These are phyloP conservation scores for Copidosoma aretas DNA, from an alignment of 2,888 invertebrate genomes.

Conservation along the genomic window DNA sequence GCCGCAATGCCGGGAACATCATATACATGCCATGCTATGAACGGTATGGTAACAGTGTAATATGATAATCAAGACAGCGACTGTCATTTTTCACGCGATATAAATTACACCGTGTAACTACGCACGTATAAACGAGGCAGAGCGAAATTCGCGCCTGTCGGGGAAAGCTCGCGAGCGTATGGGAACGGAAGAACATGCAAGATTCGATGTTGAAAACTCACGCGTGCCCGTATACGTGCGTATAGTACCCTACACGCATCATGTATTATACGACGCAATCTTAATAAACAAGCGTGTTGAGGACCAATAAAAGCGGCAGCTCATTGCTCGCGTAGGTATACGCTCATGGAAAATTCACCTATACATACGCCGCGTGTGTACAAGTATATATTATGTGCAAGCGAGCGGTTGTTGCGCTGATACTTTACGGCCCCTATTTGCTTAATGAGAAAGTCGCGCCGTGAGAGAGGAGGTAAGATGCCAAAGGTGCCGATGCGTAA, in stretches of 20 bases:
- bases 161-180: background rate
- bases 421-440: conserved; percentile 32
- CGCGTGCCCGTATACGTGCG: background rate
- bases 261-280: conserved; percentile 25
- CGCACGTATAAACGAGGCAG: background rate
- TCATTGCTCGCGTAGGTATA: conserved; percentile 19
- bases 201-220: background rate
- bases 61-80: background rate
- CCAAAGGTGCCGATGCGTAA: conserved; percentile 35
- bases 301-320: conserved; percentile 31
- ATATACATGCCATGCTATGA: background rate
- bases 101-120: background rate
- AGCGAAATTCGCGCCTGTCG: background rate
- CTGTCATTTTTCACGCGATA: background rate
- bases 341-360: too few species aligned
- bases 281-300: conserved; percentile 40
- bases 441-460: conserved; percentile 37
- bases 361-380: too few species aligned
- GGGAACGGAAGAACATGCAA: background rate
- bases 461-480: background rate
- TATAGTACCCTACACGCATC: too few species aligned
- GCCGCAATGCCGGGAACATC: background rate
- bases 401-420: background rate
- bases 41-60: background rate
- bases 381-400: too few species aligned